Conservation (phyloP, 2,113 vertebrate genomes). For the Okapia johnstoni region DNA sequence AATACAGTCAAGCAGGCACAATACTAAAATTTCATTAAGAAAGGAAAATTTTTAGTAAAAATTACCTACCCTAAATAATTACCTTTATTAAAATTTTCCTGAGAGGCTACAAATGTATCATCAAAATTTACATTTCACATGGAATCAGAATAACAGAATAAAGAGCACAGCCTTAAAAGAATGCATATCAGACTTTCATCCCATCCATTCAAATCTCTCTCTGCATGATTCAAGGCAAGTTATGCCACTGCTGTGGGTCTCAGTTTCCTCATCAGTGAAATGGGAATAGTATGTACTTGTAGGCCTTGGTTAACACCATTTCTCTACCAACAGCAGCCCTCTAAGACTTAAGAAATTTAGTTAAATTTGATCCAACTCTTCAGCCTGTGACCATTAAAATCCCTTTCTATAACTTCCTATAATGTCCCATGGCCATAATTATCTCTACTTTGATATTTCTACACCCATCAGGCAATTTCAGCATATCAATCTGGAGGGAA, state of each 20-base stretch:
- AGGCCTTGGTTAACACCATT: background rate
- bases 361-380: background rate
- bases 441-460: background rate
- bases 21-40: background rate
- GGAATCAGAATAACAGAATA: background rate
- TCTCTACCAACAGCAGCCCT: background rate
- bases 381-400: background rate
- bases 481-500: background rate
- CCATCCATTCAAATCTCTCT: background rate
- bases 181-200: background rate
- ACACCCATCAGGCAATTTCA: background rate
- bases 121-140: background rate
- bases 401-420: background rate
- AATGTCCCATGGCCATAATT: background rate
- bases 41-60: background rate
- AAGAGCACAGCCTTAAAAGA: background rate
- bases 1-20: background rate
- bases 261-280: background rate
- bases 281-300: background rate
- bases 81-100: background rate
- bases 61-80: background rate
- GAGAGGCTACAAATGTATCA: background rate
- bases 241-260: background rate
- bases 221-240: background rate
- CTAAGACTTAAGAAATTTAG: background rate